phyloP scores from a whole-genome alignment of 2,113 vertebrate genomes.

The Caranx ignobilis region DNA sequence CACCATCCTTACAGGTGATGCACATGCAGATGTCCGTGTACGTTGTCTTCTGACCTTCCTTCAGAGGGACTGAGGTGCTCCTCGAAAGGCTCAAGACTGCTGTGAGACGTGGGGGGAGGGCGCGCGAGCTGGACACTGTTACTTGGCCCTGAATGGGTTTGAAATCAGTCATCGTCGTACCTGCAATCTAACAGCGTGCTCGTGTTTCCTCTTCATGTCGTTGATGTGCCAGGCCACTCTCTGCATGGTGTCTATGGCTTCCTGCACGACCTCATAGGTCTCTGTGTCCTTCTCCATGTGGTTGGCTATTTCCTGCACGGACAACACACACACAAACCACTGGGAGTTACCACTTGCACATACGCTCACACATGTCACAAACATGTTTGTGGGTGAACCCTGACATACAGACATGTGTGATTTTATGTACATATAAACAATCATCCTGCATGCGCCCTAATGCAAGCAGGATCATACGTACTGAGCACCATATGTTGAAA shows the following conservation, averaged over 20 bases:
- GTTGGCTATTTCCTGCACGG: constrained; percentile 94
- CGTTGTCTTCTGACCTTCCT: too few species aligned
- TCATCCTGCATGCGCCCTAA: constrained; percentile 17
- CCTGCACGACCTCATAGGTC: constrained; percentile 94
- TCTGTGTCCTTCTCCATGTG: constrained; percentile 97
- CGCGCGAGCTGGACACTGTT: not conserved
- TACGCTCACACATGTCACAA: not conserved
- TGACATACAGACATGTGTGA: constrained; percentile 9
- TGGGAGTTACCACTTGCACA: constrained; percentile 19
- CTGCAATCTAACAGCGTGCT: constrained; percentile 93
- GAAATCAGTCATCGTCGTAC: constrained; percentile 73
- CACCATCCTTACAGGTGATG: too few species aligned
- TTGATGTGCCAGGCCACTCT: constrained; percentile 99
- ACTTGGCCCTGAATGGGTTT: not conserved
- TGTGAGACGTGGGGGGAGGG: not conserved
- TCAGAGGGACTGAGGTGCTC: not conserved
- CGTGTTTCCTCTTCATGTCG: constrained; percentile 99
- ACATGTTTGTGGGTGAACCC: not conserved
- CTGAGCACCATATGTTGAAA: constrained; percentile 74
- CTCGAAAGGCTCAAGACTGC: constrained; percentile 20
- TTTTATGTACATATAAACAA: constrained; percentile 26
- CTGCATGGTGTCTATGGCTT: constrained; percentile 99
- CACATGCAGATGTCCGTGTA: too few species aligned
- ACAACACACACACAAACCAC: constrained; percentile 9
- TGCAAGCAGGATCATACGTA: constrained; percentile 45